Evolutionary conservation across 2,113 vertebrate genomes (phyloP), one percentile per base, ranked within the genome.

Genomic region (Tyrannus savana): DNA sequence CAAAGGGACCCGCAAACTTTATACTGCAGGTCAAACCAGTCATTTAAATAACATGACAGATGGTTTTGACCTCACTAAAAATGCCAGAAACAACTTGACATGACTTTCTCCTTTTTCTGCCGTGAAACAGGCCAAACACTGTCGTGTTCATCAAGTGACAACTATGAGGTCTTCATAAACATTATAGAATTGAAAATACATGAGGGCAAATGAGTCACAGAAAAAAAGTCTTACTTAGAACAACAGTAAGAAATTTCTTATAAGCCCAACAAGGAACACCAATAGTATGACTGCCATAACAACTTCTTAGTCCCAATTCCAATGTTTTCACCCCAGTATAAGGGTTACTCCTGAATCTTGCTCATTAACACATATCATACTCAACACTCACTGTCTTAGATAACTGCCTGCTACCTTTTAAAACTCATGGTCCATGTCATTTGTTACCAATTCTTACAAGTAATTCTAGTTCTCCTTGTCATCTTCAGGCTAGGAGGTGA

Each of bases 301-400:
- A 67, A 42, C 30, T 50, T 55, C 15, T 8, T 6, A 28, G 28
- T 37, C 53, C 22, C 33, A 33, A 23, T 89, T 13, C 30, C 37
- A 2, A 2, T 13, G 7, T 53, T 71, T 55, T 50, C 24, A 31
- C 27, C 52, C 35, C 7, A 1, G 4, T 30, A n/a, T 2, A 24
- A 10, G 13, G 17, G 22, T 9, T 52, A 6, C 21, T 2, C 33
- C 12, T n/a, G 4, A 50, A 12, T 31, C 19, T 22, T 12, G 0
- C 12, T 52, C 10, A 16, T 72, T 44, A 64, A 21, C 2, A 6
- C 3, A 5, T 4, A 1, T n/a, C n/a, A 37, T 39, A 39, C 31
- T 33, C 8, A 14, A 31, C 4, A n/a, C 14, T 21, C 58, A 4
- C 0, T 16, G 6, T 17, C 63, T 72, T n/a, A 7, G 30, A 25